Evolutionary conservation across 2,888 invertebrate genomes (phyloP), one percentile per base, ranked within the genome.

Genomic region (Macrosiphum euphorbiae): DNA sequence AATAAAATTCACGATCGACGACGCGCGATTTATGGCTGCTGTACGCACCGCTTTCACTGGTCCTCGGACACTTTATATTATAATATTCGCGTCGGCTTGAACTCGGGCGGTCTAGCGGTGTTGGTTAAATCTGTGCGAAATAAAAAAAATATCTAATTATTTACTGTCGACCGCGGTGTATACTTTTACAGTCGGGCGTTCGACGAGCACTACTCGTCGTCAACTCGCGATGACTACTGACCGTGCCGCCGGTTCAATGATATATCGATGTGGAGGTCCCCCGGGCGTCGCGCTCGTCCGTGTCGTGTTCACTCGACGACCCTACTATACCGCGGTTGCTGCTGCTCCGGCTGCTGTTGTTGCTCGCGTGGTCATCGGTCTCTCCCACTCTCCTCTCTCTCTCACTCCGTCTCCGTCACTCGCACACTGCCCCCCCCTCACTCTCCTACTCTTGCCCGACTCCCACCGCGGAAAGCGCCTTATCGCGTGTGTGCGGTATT

Each of bases 141-240:
- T 78, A 44, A 44, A 44, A 78, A 20, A 35, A 67, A 78, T 78
- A 35, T 35, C 7, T 35, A 35, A n/a, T 2, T 78, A 35, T 13
- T 78, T 78, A 20, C 16, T 78, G 67, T 78, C 7, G 78, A 20
- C 78, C 20, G 8, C 35, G 20, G 16, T 20, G 11, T n/a, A 44
- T 44, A 24, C 16, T 20, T 55, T 16, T 26, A 58, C 26, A 8
- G 58, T 26, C n/a, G 67, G 78, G 78, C 35, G 24, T 35, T 78
- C 20, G 20, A 78, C 78, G 78, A 78, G 35, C 78, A 78, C 78
- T 47, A 86, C 47, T 67, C 61, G 61, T 41, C 41, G 84, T 91
- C 84, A 88, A 88, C 92, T 55, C 78, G 55, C 92, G 92, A 55
- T 88, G 87, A 88, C 88, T 88, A 92, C 92, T 92, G 92, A 92